Conservation (phyloP, 2,113 vertebrate species). For the Oreochromis tanganicae region DNA sequence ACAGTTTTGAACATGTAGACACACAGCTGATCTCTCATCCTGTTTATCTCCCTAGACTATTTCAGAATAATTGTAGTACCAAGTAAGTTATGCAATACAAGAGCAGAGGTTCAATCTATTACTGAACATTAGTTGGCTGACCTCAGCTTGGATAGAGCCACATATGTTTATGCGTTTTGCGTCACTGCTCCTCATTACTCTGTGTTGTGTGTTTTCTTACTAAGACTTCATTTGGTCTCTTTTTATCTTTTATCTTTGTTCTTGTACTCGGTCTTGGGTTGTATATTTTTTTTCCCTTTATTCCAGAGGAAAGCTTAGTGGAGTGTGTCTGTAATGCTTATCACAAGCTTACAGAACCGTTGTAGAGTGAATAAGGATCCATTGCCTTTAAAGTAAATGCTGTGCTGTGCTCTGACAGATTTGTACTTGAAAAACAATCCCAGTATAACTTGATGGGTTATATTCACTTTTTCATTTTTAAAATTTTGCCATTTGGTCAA, state of each 20-base stretch:
- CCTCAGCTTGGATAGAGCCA: neutral
- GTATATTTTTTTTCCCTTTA: neutral
- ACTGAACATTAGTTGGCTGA: slow-evolving; percentile 20
- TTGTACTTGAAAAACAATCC: neutral
- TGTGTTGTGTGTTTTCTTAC: neutral
- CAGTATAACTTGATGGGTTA: neutral
- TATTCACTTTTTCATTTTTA: neutral
- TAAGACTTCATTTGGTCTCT: neutral
- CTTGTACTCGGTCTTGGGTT: neutral
- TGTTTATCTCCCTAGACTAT: neutral
- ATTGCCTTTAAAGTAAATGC: neutral
- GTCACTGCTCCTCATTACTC: neutral
- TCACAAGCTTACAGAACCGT: neutral
- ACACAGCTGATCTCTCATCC: slow-evolving; percentile 19
- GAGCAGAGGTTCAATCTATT: slow-evolving; percentile 12
- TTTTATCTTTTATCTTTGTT: neutral
- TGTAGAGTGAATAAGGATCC: neutral
- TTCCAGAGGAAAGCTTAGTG: neutral
- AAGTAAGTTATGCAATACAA: slow-evolving; percentile 13
- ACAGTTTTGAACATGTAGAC: neutral
- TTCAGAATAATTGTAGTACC: neutral
- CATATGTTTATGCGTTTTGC: slow-evolving; percentile 13
- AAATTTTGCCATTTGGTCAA: neutral
- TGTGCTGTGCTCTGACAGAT: neutral
- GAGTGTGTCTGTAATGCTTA: neutral